Evolutionary conservation across 2,113 vertebrate genomes (phyloP).

Genomic region (Grus americana): DNA sequence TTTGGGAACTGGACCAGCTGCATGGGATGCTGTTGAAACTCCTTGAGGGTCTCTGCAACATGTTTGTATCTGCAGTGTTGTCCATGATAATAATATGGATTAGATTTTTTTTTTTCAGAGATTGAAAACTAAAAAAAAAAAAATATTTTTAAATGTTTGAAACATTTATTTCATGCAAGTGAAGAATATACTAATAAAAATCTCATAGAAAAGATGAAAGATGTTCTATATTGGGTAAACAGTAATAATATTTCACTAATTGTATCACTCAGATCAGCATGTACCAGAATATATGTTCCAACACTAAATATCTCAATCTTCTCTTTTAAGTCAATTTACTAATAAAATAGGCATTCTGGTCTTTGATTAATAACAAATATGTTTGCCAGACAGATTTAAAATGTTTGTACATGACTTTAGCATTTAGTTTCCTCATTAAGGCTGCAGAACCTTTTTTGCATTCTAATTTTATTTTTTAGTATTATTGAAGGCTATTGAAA

Average conservation of each 20-base stretch:
- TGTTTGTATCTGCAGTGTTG: background rate
- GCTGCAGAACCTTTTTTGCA: background rate
- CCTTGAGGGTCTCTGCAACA: background rate
- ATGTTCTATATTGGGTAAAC: background rate
- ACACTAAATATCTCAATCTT: background rate
- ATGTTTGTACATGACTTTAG: background rate
- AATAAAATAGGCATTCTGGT: background rate
- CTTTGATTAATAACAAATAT: background rate
- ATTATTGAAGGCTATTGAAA: conserved; percentile 3
- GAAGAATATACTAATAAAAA: background rate
- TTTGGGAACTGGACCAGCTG: background rate
- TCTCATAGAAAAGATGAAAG: background rate
- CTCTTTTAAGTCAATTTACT: background rate
- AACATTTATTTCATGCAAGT: background rate
- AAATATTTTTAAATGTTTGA: background rate
- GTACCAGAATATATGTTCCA: background rate
- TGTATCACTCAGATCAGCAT: background rate
- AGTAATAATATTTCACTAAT: background rate
- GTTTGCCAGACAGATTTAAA: background rate
- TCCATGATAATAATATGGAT: background rate
- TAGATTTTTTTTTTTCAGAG: background rate
- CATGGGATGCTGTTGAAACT: background rate
- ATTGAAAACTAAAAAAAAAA: background rate
- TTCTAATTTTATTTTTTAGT: background rate
- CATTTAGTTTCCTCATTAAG: background rate